A percentile compares a stretch with the other conserved stretches of the same genome.
These are phyloP conservation scores for Beroe forskalii DNA, from an alignment of 37 sponge, comb jelly and placozoan species.

Conservation along the genomic window DNA sequence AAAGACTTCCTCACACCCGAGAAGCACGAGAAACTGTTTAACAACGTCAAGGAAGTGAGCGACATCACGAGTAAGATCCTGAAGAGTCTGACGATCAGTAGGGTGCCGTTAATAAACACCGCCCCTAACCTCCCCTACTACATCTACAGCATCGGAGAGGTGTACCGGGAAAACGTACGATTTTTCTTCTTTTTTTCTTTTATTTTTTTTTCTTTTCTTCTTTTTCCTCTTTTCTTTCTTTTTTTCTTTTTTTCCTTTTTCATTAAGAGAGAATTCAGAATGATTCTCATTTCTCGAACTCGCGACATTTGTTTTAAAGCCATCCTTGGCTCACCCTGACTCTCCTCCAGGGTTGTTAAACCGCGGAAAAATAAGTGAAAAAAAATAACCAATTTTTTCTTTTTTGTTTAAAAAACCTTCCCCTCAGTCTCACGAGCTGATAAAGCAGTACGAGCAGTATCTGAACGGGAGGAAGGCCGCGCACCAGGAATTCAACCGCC, in stretches of 20 bases:
- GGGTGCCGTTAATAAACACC: slow-evolving; percentile 54
- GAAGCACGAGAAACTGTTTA: slow-evolving; percentile 61
- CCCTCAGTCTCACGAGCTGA: slow-evolving; percentile 3
- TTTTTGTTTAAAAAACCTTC: too few relatives aligned
- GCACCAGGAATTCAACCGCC: slow-evolving; percentile 53
- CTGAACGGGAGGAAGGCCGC: slow-evolving; percentile 62
- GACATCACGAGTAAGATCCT: slow-evolving; percentile 50
- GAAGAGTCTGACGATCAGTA: slow-evolving; percentile 57
- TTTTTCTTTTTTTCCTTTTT: too few relatives aligned
- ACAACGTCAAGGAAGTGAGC: slow-evolving; percentile 49
- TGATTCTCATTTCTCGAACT: too few relatives aligned
- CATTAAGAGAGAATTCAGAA: too few relatives aligned
- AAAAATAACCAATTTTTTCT: too few relatives aligned
- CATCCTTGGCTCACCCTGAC: too few relatives aligned
- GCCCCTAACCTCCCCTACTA: slow-evolving; percentile 45
- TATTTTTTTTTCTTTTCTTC: neutral
- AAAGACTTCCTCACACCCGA: slow-evolving; percentile 24
- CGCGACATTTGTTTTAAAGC: too few relatives aligned
- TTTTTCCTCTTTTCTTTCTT: too few relatives aligned
- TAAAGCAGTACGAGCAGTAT: slow-evolving; percentile 52
- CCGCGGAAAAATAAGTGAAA: too few relatives aligned
- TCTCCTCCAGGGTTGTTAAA: too few relatives aligned
- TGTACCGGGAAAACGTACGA: slow-evolving; percentile 56
- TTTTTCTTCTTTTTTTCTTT: neutral
- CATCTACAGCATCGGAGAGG: slow-evolving; percentile 62